Conservation (phyloP, 2,797 vertebrate genomes). For the Gouania willdenowi region DNA sequence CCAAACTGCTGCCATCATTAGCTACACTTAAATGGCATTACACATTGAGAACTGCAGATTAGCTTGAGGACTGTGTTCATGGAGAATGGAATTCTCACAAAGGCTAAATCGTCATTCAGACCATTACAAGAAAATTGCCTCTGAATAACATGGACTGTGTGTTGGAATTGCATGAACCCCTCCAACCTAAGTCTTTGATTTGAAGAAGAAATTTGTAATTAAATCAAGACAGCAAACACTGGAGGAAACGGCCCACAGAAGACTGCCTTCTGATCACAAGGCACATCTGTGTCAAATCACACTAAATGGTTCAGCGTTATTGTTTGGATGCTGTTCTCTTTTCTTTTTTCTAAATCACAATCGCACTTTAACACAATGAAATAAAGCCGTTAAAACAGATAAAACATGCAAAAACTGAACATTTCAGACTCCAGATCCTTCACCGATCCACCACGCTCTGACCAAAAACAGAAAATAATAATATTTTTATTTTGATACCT, state of each 20-base stretch:
- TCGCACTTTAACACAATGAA: too few relatives aligned
- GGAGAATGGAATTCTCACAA: not conserved
- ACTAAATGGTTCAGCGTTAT: constrained; percentile 6
- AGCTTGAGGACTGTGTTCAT: not conserved
- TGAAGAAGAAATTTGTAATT: constrained; percentile 4
- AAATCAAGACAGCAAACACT: not conserved
- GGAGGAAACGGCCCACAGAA: constrained; percentile 1
- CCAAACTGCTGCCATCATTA: not conserved
- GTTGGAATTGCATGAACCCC: not conserved
- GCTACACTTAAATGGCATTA: not conserved
- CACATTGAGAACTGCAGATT: not conserved
- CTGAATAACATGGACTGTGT: not conserved
- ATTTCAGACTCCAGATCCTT: too few relatives aligned
- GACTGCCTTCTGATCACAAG: constrained; percentile 9
- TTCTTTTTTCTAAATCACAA: too few relatives aligned
- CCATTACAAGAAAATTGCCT: not conserved
- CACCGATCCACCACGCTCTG: too few relatives aligned
- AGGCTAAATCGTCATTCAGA: not conserved
- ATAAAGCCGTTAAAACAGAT: too few relatives aligned
- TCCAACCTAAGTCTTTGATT: not conserved
- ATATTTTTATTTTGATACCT: too few relatives aligned
- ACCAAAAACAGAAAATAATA: too few relatives aligned
- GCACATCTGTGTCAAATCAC: constrained; percentile 8
- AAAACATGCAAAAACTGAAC: too few relatives aligned
- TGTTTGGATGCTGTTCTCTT: constrained; percentile 13